These are phyloP conservation scores for Acanthornis magna DNA, from an alignment of 2,797 vertebrate genomes.

Conservation along the genomic window DNA sequence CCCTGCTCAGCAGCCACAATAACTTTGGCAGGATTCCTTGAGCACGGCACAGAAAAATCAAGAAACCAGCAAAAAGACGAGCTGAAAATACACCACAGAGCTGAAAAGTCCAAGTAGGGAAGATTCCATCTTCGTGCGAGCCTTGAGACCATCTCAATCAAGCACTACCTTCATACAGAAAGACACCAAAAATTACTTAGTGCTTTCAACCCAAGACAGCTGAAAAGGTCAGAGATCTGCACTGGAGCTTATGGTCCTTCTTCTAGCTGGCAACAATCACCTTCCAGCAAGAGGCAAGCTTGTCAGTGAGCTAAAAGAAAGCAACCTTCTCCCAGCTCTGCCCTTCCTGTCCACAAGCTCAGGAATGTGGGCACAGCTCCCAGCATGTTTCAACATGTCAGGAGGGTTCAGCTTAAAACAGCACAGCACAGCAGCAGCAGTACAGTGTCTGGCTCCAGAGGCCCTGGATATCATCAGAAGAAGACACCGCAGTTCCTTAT, in stretches of 20 bases:
- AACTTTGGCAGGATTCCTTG: not conserved
- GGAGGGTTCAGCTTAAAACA: not conserved
- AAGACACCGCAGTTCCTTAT: accelerated
- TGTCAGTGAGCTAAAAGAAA: not conserved
- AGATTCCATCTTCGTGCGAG: not conserved
- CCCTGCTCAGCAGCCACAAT: not conserved
- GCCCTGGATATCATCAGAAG: not conserved
- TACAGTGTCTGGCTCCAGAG: not conserved
- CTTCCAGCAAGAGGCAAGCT: not conserved
- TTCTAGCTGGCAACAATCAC: not conserved
- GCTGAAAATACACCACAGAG: not conserved
- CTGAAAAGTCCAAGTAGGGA: not conserved
- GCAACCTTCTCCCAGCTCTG: not conserved
- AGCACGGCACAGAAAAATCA: not conserved
- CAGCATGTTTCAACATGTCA: not conserved
- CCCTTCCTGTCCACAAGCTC: not conserved
- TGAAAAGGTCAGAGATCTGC: not conserved
- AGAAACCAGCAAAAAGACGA: not conserved
- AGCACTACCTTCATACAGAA: not conserved
- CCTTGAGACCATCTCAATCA: not conserved
- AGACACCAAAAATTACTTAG: not conserved
- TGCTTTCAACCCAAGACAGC: not conserved
- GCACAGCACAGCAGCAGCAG: not conserved
- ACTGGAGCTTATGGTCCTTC: not conserved
- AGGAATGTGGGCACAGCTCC: accelerated